Evolutionary conservation across 1,140 invertebrate species (phyloP), one percentile per base, ranked within the genome.

Genomic region (Holcopasites calliopsidis): DNA sequence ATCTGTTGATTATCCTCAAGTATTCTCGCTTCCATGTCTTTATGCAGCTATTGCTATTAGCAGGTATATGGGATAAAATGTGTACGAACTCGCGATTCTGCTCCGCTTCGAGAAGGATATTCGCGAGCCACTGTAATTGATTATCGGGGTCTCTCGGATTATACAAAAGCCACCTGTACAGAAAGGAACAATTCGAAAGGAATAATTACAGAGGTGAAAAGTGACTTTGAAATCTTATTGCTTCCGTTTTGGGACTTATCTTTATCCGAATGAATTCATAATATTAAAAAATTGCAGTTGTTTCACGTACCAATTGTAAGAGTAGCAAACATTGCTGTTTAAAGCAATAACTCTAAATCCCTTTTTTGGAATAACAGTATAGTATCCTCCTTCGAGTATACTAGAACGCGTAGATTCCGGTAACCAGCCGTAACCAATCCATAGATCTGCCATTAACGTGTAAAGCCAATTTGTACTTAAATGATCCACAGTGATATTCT

Each of bases 61-160:
- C 93, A 0, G 96, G 96, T 61, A 98, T 94, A 82, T 98, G 97
- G 1, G 94, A 94, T 26, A 98, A 87, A 44, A 98, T 95, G 83
- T 98, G 96, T 6, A 97, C 97, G 79, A 93, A 94, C 85, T 97
- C 96, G 2, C 91, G 90, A 10, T 92, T 92, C 40, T 91, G 84
- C 88, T 98, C 97, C 8, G 97, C 95, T 79, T 94, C 86, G 44
- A 94, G 88, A 16, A 98, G 88, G 3, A 94, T 94, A 21, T 94
- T 84, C 1, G 94, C 92, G 16, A 98, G 86, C 97, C 97, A 98
- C 58, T 94, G 90, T 50, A 98, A 91, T 85, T 97, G 95, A n/a
- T 90, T 93, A 78, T 92, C 93, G 3, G 94, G 93, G 85, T 95
- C 94, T 50, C 88, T 77, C 10, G 94, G 93, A 50, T 94, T 89